A percentile compares a stretch with the other conserved stretches of the same genome.
Conservation (phyloP, 37 sponge, comb jelly and placozoan genomes). For the Bolinopsis microptera region DNA sequence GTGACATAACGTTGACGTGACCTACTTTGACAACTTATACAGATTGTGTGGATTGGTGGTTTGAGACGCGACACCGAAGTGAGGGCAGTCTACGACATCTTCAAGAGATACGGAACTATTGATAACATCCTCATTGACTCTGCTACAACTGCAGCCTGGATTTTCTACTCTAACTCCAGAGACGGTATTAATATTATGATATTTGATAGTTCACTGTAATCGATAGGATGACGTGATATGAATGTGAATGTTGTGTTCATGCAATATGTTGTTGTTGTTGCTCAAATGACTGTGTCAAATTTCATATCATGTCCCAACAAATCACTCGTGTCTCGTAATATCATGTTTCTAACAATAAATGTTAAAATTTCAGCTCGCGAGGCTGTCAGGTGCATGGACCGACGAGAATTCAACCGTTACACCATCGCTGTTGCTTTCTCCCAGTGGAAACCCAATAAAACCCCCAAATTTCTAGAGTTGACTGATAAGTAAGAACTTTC, state of each 20-base stretch:
- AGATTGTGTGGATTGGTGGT: constrained; percentile 48
- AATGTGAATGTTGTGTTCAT: no score
- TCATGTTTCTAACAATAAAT: no score
- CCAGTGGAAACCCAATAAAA: constrained; percentile 45
- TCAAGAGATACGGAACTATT: constrained; percentile 21
- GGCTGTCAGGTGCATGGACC: constrained; percentile 50
- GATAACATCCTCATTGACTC: constrained; percentile 34
- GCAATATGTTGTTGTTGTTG: no score
- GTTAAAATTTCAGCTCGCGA: constrained; percentile 53
- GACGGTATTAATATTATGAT: neutral
- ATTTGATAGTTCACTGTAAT: neutral
- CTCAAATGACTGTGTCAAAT: no score
- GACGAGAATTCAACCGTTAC: constrained; percentile 39
- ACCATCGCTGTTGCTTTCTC: neutral
- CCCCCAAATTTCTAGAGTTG: constrained; percentile 47
- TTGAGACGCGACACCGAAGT: constrained; percentile 23
- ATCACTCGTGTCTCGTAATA: no score
- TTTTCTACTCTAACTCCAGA: neutral
- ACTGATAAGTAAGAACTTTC: constrained; percentile 41
- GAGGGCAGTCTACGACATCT: constrained; percentile 14
- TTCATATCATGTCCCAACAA: no score
- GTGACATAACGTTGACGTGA: no score
- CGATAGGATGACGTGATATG: no score
- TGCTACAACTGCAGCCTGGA: neutral
- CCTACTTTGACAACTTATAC: no score